phyloP scores from a whole-genome alignment of 2,888 invertebrate genomes.

The Callyntrura guangdongensis region DNA sequence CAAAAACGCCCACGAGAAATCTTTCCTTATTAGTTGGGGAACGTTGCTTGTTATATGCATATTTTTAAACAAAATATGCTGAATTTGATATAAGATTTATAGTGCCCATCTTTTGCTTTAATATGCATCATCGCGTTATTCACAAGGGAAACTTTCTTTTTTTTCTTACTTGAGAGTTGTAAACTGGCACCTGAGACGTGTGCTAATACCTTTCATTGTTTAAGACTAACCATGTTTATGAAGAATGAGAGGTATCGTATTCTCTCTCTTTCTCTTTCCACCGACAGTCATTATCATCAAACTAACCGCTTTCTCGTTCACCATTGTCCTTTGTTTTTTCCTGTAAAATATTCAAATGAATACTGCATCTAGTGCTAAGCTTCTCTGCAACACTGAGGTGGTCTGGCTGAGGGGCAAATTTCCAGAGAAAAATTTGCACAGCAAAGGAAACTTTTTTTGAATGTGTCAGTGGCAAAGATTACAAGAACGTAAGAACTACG shows the following conservation, averaged over 20 bases:
- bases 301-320: conserved; percentile 19
- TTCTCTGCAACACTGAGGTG: neutral
- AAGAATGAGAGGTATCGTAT: neutral
- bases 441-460: neutral
- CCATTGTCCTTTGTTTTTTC: conserved; percentile 38
- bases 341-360: neutral
- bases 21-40: neutral
- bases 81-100: too few species aligned
- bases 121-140: neutral
- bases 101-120: neutral
- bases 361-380: neutral
- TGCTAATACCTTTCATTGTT: too few species aligned
- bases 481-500: conserved; percentile 12
- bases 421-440: neutral
- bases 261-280: neutral
- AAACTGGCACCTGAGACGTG: neutral
- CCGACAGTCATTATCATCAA: conserved; percentile 22
- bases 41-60: neutral
- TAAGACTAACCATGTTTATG: too few species aligned
- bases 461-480: conserved; percentile 7
- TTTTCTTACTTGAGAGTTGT: neutral
- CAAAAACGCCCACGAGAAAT: neutral
- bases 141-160: conserved; percentile 15
- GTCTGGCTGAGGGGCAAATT: conserved; percentile 28
- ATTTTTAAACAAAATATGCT: neutral